phyloP scores from a whole-genome alignment of 2,113 vertebrate species.

The Rhegmatorhina hoffmannsi region DNA sequence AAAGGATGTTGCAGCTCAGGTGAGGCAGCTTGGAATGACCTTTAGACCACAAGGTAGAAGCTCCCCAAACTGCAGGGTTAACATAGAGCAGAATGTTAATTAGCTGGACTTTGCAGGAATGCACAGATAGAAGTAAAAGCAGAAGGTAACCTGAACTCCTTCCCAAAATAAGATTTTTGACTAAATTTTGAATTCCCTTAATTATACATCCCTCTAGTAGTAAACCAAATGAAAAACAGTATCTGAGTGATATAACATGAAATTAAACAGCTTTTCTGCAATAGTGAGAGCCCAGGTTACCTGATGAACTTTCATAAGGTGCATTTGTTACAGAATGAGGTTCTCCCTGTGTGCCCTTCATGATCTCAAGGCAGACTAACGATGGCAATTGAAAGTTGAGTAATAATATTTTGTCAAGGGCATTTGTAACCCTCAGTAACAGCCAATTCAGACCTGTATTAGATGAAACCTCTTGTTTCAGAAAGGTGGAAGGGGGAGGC shows the following conservation, averaged over 20 bases:
- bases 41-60: background rate
- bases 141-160: background rate
- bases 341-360: background rate
- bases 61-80: background rate
- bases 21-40: background rate
- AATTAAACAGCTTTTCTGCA: background rate
- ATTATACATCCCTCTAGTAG: background rate
- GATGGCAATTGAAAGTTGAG: background rate
- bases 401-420: background rate
- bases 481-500: background rate
- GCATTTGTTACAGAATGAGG: background rate
- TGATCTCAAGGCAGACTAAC: background rate
- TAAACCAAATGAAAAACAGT: background rate
- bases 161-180: background rate
- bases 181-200: background rate
- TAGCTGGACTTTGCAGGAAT: background rate
- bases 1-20: rapidly evolving
- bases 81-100: background rate
- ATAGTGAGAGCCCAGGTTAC: background rate
- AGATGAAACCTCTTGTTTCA: background rate
- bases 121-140: background rate
- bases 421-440: background rate
- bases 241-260: background rate
- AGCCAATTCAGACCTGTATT: background rate
- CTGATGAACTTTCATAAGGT: background rate